These are phyloP conservation scores for mouse (Mus musculus) DNA, from an alignment of 2,113 vertebrate species.

Conservation along the genomic window DNA sequence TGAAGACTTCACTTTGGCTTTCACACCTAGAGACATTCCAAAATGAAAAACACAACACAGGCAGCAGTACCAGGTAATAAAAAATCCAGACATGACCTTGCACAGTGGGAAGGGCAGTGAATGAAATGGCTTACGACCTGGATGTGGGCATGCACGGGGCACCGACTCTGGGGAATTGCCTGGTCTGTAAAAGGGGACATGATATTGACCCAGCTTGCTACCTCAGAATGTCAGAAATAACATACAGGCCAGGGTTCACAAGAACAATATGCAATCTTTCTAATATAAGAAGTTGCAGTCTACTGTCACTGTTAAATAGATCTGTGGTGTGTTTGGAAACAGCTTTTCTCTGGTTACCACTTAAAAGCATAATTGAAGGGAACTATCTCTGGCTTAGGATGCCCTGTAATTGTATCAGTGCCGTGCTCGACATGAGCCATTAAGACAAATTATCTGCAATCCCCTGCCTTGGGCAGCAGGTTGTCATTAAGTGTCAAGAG, in stretches of 20 bases:
- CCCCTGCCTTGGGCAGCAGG: background rate
- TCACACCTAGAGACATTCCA: background rate
- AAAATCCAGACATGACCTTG: background rate
- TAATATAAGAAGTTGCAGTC: background rate
- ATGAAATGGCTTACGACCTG: background rate
- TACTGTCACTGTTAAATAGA: conserved; percentile 4
- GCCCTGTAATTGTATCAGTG: conserved; percentile 33
- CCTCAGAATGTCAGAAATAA: background rate
- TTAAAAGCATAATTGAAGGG: conserved; percentile 54
- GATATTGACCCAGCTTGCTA: background rate
- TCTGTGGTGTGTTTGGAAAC: conserved; percentile 8
- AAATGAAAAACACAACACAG: background rate
- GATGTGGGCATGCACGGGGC: background rate
- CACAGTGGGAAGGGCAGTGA: background rate
- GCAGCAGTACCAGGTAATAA: background rate
- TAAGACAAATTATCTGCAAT: conserved; percentile 9
- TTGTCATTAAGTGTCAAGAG: background rate
- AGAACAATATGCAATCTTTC: background rate
- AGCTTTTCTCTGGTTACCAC: conserved; percentile 51
- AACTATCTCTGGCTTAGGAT: conserved; percentile 31
- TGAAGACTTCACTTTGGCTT: background rate
- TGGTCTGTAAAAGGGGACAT: background rate
- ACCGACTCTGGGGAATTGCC: background rate
- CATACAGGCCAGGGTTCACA: background rate
- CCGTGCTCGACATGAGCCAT: conserved; percentile 44